Base-by-base conservation (phyloP, 2,797 vertebrate genomes). In the Propithecus deckenii region DNA sequence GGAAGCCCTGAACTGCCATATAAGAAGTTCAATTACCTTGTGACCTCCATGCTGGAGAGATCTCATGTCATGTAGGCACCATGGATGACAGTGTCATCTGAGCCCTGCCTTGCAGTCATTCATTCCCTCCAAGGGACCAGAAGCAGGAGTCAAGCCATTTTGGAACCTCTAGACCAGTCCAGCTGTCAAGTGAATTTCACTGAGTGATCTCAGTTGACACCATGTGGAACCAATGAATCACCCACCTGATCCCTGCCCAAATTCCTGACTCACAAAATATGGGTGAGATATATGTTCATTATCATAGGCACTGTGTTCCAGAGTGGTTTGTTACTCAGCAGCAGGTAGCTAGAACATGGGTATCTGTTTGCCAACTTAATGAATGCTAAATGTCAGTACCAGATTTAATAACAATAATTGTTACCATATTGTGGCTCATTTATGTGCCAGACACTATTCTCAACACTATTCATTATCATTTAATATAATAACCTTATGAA, bases 321-420 rank as follows among this genome's bases (percentile, higher is more conserved):
- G 78, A 46, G 28, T 14, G 3, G 11, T 76, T 76, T 91, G n/a
- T 75, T 76, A 43, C n/a, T 52, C 69, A 48, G 15, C 13, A 38
- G 30, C 52, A 63, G 23, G 43, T 20, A 57, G 15, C 15, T 85
- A 22, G 25, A 88, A 50, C 3, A n/a, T 76, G 80, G 43, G 5
- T 67, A 80, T 79, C 55, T 88, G 15, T 65, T 91, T 32, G 15
- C 32, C 93, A 76, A 84, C 57, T 83, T 95, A 83, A 84, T 55
- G 13, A 35, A 79, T 28, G n/a, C 6, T 61, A 50, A 87, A 94
- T 41, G 52, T 83, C 79, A 95, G 43, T 38, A 80, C 63, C 67
- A 86, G 76, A 91, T 88, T 96, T 91, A 94, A 92, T 91, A 85
- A 92, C 41, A 50, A 48, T 78, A 91, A 22, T 89, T 67, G 28